Base-by-base conservation (phyloP, 2,113 vertebrate genomes). In the Lepidothrix coronata region DNA sequence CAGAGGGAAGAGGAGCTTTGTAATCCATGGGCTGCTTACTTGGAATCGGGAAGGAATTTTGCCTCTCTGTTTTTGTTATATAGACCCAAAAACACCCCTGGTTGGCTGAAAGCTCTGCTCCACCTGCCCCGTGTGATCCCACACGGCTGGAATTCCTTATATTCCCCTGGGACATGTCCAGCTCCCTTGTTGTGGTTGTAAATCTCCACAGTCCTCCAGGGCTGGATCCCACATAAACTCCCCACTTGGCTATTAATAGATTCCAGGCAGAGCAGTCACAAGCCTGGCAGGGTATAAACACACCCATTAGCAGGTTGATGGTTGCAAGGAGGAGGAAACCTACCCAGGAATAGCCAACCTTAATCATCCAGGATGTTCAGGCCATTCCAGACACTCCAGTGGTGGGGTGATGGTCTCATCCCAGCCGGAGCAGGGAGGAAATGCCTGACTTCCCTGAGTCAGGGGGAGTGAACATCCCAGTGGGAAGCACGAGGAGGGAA, bases 181-280 rank as follows among this genome's bases (percentile, higher is more conserved):
- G 16, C 28, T 81, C 46, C 25, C 0, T 0, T 33, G 28, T 16
- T 27, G 33, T 1, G 6, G 11, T 28, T 55, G 57, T 37, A 46
- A 92, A 90, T 62, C 76, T 30, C 72, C 4, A 0, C 14, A 10
- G 1, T 2, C 54, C 68, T 51, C 73, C 33, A 22, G 1, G 2
- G 41, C 35, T 17, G 58, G 8, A 8, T 61, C 35, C 54, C 13
- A 4, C 7, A n/a, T 43, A 39, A 86, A 31, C 52, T 66, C 72
- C 19, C 17, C n/a, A 3, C 54, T 76, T 68, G 84, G 63, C 84
- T 85, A 66, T 55, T 33, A 76, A 67, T 89, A 91, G 90, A 92
- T 97, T 89, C 96, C 96, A 79, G 84, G 44, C 22, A 70, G 84
- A 35, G 75, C 91, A 91, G 95, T 96, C 95, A 94, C 88, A 78